phyloP scores from a whole-genome alignment of 1,140 invertebrate species.

The Aphelenchoides besseyi region DNA sequence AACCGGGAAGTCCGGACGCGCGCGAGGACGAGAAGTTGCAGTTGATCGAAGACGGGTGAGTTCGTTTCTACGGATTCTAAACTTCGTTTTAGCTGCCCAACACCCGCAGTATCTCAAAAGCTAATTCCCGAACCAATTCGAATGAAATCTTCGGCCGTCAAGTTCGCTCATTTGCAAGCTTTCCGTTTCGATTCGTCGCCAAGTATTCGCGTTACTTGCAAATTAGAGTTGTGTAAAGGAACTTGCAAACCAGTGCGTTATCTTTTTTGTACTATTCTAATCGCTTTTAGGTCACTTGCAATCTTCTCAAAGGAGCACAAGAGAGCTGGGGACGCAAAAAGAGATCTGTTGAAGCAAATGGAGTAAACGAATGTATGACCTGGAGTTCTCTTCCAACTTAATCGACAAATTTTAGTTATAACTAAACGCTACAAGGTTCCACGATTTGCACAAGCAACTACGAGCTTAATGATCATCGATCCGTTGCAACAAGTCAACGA shows the following conservation, averaged over 20 bases:
- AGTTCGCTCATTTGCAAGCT: constrained; percentile 59
- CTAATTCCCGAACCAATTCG: constrained; percentile 59
- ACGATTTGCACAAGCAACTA: constrained; percentile 58
- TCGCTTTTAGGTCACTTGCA: constrained; percentile 44
- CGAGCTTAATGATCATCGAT: constrained; percentile 57
- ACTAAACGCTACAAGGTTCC: constrained; percentile 61
- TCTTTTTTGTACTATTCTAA: constrained; percentile 1
- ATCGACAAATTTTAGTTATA: constrained; percentile 56
- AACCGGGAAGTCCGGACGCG: constrained; percentile 45
- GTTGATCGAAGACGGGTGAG: constrained; percentile 52
- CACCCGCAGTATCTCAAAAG: constrained; percentile 61
- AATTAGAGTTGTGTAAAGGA: constrained; percentile 61
- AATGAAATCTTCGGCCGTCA: constrained; percentile 51
- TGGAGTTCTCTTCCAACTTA: constrained; percentile 23
- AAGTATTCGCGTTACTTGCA: constrained; percentile 56
- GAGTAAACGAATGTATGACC: constrained; percentile 58
- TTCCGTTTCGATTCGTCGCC: constrained; percentile 60
- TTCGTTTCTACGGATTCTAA: background rate
- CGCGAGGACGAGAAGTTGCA: constrained; percentile 51
- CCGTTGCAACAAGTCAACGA: constrained; percentile 57
- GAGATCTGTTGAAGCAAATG: constrained; percentile 18
- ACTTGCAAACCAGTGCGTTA: constrained; percentile 53
- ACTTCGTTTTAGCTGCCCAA: constrained; percentile 48
- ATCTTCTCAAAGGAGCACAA: constrained; percentile 46
- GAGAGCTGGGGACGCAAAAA: constrained; percentile 62